These are phyloP conservation scores for Phytoseiulus persimilis DNA, from an alignment of 2,888 invertebrate genomes.

Conservation along the genomic window DNA sequence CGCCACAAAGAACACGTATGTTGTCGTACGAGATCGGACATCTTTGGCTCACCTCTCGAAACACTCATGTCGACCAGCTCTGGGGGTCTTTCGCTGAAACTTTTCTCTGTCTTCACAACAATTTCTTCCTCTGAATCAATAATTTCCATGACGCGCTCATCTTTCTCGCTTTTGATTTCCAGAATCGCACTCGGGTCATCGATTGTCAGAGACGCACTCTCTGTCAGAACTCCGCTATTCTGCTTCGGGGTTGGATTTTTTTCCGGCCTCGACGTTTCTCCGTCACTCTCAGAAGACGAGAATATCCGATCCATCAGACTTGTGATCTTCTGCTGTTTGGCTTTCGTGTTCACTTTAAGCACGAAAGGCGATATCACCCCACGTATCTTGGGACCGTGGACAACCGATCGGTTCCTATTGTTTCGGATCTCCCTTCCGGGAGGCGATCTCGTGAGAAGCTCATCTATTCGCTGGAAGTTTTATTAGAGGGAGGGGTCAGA, in stretches of 20 bases:
- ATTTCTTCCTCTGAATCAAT: not conserved
- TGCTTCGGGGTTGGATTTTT: no score
- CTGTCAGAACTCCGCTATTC: not conserved
- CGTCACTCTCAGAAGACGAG: not conserved
- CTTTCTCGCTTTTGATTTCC: not conserved
- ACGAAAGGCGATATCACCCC: not conserved
- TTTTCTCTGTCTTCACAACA: not conserved
- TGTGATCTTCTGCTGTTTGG: not conserved
- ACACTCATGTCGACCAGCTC: not conserved
- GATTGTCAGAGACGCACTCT: not conserved
- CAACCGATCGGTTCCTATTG: not conserved
- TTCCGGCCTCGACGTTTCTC: not conserved
- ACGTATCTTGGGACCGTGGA: not conserved
- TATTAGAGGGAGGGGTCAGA: no score
- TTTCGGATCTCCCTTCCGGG: not conserved
- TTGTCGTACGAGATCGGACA: no score
- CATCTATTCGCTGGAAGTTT: not conserved
- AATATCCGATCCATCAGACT: not conserved
- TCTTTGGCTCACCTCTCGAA: no score
- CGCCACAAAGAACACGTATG: no score
- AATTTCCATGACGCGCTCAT: not conserved
- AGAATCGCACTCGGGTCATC: not conserved
- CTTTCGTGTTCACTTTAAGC: not conserved
- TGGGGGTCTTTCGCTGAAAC: not conserved
- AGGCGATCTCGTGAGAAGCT: not conserved